These are phyloP conservation scores for Siniperca knerii DNA, from an alignment of 2,113 vertebrate genomes.

Conservation along the genomic window DNA sequence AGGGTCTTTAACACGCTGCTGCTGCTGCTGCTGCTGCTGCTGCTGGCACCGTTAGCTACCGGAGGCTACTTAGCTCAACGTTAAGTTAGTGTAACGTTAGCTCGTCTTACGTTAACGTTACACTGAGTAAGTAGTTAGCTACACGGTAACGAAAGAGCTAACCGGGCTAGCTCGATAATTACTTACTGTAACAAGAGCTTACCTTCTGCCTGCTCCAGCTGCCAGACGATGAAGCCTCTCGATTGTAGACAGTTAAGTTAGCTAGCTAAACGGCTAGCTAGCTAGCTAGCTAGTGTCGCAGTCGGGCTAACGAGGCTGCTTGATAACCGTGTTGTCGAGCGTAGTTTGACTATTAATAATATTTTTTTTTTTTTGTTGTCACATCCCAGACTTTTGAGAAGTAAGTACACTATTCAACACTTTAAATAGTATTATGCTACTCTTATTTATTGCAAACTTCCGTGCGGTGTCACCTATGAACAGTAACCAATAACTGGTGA, in stretches of 20 bases:
- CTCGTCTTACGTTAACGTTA: background rate
- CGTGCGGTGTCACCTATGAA: background rate
- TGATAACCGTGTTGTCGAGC: slow-evolving; percentile 38
- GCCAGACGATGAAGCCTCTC: slow-evolving; percentile 52
- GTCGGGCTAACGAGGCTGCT: slow-evolving; percentile 60
- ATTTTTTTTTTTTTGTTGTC: background rate
- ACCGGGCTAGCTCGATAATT: fast-evolving
- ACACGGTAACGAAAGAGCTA: background rate
- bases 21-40: slow-evolving; percentile 16
- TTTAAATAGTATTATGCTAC: background rate
- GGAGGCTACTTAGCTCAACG: slow-evolving; percentile 40
- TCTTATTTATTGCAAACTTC: background rate
- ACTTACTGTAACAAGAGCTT: background rate
- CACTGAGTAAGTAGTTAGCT: background rate
- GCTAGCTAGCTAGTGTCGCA: slow-evolving; percentile 67
- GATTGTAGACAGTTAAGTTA: slow-evolving; percentile 39
- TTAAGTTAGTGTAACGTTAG: slow-evolving; percentile 32
- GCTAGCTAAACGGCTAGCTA: background rate
- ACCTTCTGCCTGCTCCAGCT: slow-evolving; percentile 41
- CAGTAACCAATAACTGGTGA: too few species aligned
- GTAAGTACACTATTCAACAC: background rate
- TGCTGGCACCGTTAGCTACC: slow-evolving; percentile 49
- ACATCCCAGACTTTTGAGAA: background rate
- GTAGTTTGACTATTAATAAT: background rate
- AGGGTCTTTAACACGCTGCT: slow-evolving; percentile 50